Conservation (phyloP, 2,888 invertebrate species). For the Chrysodeixis includens region DNA sequence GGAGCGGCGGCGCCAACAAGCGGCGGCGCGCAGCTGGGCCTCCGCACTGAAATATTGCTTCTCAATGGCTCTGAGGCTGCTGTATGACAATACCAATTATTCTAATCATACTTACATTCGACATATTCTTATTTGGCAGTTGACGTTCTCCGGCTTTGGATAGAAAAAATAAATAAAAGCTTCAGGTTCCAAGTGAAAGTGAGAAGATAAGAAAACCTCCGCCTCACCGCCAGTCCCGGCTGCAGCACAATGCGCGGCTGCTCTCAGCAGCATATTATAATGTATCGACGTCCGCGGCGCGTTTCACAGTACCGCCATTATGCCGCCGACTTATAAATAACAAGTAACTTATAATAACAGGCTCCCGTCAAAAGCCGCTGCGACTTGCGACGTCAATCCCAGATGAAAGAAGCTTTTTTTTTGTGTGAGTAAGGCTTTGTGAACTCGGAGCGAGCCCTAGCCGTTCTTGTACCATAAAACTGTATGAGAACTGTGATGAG, state of each 20-base stretch:
- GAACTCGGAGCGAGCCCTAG: constrained; percentile 47
- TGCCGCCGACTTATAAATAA: constrained; percentile 55
- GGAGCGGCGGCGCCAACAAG: constrained; percentile 22
- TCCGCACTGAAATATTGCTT: constrained; percentile 18
- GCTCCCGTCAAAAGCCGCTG: constrained; percentile 58
- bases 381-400: constrained; percentile 64
- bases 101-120: constrained; percentile 13
- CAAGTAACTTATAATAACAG: constrained; percentile 65
- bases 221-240: not conserved
- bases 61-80: constrained; percentile 16
- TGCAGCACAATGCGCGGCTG: constrained; percentile 24
- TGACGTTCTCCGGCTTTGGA: not conserved
- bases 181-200: constrained; percentile 36
- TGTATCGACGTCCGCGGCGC: constrained; percentile 37
- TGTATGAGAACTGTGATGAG: not conserved
- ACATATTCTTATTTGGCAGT: no score
- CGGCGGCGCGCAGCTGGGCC: constrained; percentile 41
- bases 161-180: constrained; percentile 9
- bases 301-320: constrained; percentile 44
- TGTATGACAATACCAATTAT: constrained; percentile 34
- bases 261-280: constrained; percentile 24
- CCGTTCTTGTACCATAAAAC: constrained; percentile 17
- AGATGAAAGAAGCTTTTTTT: constrained; percentile 68
- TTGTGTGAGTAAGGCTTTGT: constrained; percentile 60
- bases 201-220: constrained; percentile 7